Base-by-base conservation (phyloP, 2,888 invertebrate genomes). In the Spisula solida region DNA sequence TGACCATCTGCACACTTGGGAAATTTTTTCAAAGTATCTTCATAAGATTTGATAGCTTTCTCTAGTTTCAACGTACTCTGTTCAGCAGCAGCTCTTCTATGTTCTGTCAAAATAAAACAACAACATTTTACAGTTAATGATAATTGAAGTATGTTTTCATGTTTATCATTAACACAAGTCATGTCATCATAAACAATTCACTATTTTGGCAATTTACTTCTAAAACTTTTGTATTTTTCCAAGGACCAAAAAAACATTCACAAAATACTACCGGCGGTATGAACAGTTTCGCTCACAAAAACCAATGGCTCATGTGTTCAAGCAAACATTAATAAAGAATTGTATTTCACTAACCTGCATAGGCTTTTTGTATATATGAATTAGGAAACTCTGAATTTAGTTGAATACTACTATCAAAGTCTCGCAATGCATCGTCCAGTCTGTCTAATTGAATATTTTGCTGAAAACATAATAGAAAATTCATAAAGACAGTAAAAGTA, bases 281-380 rank as follows among this genome's bases (percentile, higher is more conserved):
- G 12, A 47, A 47, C 47, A 47, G 47, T 47, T 47, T 47, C 12
- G n/a, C n/a, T 47, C 12, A 8, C 47, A 47, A 47, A 47, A 47
- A 47, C 47, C 47, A n/a, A n/a, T 47, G 47, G 47, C 12, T 47
- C 5, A 47, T 47, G 12, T 8, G 12, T 8, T 47, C 6, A 47
- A 12, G 5, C 47, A 47, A 8, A 47, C 6, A 5, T 47, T 12
- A 47, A 8, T 8, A 12, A 47, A 47, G 5, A 47, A 47, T 12
- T 47, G 47, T 47, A 47, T 47, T 18, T 66, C 4, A 81, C 10
- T 75, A 92, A 96, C 96, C 96, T 93, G 96, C 98, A 97, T 98
- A 99, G 95, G 98, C 98, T 97, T 98, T 99, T 96, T 99, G 99
- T 85, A 98, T 98, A 94, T 98, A 98, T 2, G 98, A 98, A 95